Evolutionary conservation across 2,797 vertebrate species (phyloP).

Genomic region (Aeoliscus strigatus): DNA sequence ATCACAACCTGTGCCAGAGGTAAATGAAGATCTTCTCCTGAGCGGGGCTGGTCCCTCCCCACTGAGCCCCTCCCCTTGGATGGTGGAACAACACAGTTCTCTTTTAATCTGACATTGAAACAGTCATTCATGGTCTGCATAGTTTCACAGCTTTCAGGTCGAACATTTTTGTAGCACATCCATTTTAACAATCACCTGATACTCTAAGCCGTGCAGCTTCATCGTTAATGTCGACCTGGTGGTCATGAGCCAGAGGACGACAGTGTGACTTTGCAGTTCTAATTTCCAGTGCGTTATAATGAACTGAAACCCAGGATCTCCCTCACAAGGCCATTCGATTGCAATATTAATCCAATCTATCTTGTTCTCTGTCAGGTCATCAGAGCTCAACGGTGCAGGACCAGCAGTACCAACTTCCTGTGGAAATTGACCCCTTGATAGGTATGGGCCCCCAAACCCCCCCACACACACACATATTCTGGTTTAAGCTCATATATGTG

Average conservation of each 20-base stretch:
- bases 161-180: too few relatives aligned
- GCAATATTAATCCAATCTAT: constrained; percentile 68
- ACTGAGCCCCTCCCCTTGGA: too few relatives aligned
- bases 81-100: too few relatives aligned
- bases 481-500: constrained; percentile 27
- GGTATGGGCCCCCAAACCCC: constrained; percentile 66
- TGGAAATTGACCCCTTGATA: constrained; percentile 99
- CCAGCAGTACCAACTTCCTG: constrained; percentile 98
- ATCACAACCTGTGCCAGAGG: too few relatives aligned
- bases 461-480: constrained; percentile 6
- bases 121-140: too few relatives aligned
- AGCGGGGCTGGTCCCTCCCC: too few relatives aligned
- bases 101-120: too few relatives aligned
- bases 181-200: too few relatives aligned
- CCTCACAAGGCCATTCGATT: constrained; percentile 55
- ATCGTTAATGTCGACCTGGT: constrained; percentile 31
- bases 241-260: constrained; percentile 16
- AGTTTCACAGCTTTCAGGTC: too few relatives aligned
- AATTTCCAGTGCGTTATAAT: constrained; percentile 48
- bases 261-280: constrained; percentile 48
- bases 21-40: too few relatives aligned
- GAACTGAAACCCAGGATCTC: constrained; percentile 36
- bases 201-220: too few relatives aligned
- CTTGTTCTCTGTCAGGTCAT: constrained; percentile 87
- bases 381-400: constrained; percentile 88